phyloP scores from a whole-genome alignment of 2,797 vertebrate species.

The Hapalemur alaotrensis region DNA sequence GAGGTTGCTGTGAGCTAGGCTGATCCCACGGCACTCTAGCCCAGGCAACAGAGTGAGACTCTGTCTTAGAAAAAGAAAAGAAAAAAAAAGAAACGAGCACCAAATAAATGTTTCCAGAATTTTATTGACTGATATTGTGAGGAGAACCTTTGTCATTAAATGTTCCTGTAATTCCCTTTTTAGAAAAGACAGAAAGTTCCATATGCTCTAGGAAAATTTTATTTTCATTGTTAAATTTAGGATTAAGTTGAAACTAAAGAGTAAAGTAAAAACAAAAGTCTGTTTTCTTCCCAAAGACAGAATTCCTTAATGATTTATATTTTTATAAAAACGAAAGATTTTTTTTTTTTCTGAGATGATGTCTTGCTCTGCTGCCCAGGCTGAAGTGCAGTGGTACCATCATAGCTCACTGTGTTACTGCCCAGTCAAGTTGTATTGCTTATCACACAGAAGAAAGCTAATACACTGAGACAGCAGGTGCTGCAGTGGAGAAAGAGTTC shows the following conservation, averaged over 20 bases:
- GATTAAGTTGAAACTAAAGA: conserved; percentile 31
- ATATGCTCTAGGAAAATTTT: conserved; percentile 14
- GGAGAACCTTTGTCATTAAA: conserved; percentile 43
- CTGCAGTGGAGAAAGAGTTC: no score
- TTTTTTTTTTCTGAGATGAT: no score
- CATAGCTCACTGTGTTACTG: no score
- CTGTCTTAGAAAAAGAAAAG: no score
- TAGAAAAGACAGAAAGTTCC: neutral
- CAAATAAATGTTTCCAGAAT: conserved; percentile 43
- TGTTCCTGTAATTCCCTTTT: conserved; percentile 27
- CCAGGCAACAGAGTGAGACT: no score
- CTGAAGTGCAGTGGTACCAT: no score
- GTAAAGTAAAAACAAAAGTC: conserved; percentile 40
- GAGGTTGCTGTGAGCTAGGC: no score
- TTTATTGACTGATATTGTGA: conserved; percentile 37
- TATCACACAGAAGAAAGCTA: no score
- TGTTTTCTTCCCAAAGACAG: conserved; percentile 48
- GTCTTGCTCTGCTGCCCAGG: no score
- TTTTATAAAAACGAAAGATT: conserved; percentile 18
- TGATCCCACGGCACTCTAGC: no score
- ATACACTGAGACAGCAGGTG: no score
- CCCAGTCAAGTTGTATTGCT: no score
- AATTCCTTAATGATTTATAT: conserved; percentile 41
- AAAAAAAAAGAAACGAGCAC: neutral
- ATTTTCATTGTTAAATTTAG: conserved; percentile 53